Percentiles rank a stretch among this genome's conserved stretches.
Conservation (phyloP, 2,888 invertebrate species). For the Andricus curvator region DNA sequence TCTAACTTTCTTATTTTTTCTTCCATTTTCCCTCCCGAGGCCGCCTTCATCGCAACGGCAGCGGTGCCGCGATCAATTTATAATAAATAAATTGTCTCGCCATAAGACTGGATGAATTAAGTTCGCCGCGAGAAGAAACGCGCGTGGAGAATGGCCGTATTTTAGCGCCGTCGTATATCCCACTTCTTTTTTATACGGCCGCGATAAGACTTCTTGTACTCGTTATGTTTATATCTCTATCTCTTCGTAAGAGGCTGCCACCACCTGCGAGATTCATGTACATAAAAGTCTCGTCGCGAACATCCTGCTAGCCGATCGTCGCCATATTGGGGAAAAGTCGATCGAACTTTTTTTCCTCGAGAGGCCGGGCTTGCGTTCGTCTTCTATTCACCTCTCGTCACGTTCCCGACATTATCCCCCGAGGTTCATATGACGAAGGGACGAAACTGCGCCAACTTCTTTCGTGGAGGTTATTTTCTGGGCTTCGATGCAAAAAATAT, state of each 20-base stretch:
- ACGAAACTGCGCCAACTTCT: conserved; percentile 54
- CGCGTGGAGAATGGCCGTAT: conserved; percentile 41
- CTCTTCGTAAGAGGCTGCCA: conserved; percentile 38
- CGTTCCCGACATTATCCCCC: conserved; percentile 59
- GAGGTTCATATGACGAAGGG: conserved; percentile 57
- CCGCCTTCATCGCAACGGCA: not conserved
- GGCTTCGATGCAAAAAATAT: conserved; percentile 70
- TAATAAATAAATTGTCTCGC: conserved; percentile 54
- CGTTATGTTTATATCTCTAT: conserved; percentile 41
- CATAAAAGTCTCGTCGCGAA: conserved; percentile 28
- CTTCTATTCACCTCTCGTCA: conserved; percentile 56
- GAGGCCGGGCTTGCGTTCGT: conserved; percentile 6
- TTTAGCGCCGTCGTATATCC: conserved; percentile 39
- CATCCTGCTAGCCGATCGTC: conserved; percentile 12
- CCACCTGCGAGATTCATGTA: conserved; percentile 32
- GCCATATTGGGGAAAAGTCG: conserved; percentile 42
- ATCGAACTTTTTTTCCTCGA: conserved; percentile 45
- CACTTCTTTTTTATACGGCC: conserved; percentile 8
- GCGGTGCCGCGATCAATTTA: conserved; percentile 51
- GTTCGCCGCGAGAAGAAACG: conserved; percentile 23
- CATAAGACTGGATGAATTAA: conserved; percentile 28
- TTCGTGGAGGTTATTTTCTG: conserved; percentile 64
- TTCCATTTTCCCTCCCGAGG: conserved; percentile 6
- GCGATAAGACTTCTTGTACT: conserved; percentile 40
- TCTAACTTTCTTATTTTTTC: conserved; percentile 5